These are phyloP conservation scores for Idaea biselata DNA, from an alignment of 2,888 invertebrate species.

Conservation along the genomic window DNA sequence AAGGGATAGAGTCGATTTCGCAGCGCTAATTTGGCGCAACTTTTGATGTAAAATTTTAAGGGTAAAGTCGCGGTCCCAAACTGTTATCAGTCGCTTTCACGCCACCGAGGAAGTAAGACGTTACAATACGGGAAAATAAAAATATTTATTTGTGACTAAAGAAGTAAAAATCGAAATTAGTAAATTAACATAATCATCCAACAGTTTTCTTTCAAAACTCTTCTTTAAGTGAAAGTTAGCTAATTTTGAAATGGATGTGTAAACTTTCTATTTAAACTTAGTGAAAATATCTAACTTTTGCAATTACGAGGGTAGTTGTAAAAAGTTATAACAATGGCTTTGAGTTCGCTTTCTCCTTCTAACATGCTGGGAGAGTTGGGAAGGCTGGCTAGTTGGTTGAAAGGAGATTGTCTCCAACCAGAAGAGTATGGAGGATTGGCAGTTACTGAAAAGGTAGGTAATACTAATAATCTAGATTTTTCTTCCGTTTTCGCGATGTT, in stretches of 20 bases:
- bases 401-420: slow-evolving; percentile 64
- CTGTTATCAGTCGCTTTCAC: slow-evolving; percentile 50
- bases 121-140: slow-evolving; percentile 2
- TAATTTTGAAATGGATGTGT: background rate
- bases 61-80: slow-evolving; percentile 37
- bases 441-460: slow-evolving; percentile 70
- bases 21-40: slow-evolving; percentile 4
- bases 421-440: slow-evolving; percentile 68
- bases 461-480: background rate
- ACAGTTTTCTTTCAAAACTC: background rate
- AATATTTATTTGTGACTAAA: background rate
- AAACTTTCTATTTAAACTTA: background rate
- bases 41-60: slow-evolving; percentile 22
- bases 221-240: background rate
- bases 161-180: background rate
- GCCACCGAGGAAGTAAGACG: slow-evolving; percentile 33
- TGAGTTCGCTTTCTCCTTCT: slow-evolving; percentile 65
- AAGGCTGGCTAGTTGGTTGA: slow-evolving; percentile 67
- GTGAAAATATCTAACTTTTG: slow-evolving; percentile 1
- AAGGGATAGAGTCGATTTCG: slow-evolving; percentile 39
- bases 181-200: background rate
- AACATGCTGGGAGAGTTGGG: slow-evolving; percentile 71
- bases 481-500: too few relatives aligned
- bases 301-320: background rate
- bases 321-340: slow-evolving; percentile 47